Evolutionary conservation across 2,797 vertebrate genomes (phyloP), one percentile per base, ranked within the genome.

Genomic region (Smutsia gigantea): DNA sequence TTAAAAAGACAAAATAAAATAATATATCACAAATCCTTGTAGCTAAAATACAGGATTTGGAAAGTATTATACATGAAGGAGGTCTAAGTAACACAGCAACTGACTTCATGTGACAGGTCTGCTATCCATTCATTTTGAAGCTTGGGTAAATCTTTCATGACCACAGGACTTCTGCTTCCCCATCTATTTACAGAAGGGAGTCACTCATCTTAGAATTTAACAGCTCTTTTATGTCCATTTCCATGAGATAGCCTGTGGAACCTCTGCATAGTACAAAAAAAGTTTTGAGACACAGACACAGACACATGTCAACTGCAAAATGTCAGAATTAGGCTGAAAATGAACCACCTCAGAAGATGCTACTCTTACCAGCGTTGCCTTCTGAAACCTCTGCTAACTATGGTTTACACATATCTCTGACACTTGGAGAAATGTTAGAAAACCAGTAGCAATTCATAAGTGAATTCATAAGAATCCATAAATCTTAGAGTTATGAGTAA

Each of bases 1-100:
- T 59, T 82, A 53, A 94, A 90, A 96, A 75, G 10, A 27, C 75
- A 55, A 93, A 89, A 68, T 81, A 82, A 84, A 86, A 61, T 34
- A 81, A 86, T 63, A 42, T 85, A 14, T 31, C 61, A 29, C 2
- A 79, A 61, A 85, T 85, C 18, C 31, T 66, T 53, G 5, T 31
- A 71, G 34, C 42, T 92, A 27, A 39, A 81, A 81, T 72, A 63
- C 3, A 86, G 25, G 18, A 66, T 85, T n/a, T 55, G 12, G 53
- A 57, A 61, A 4, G 4, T 21, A 61, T 71, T 86, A n/a, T 46
- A 83, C 21, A 74, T 7, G 31, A 77, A 19, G 17, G 11, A 66
- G 85, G 11, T 68, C 7, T 64, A 81, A 87, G 69, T 55, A 82
- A 61, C 55, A 71, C 23, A 86, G 27, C 31, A 75, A 63, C 7